Base-by-base conservation (phyloP, 2,888 invertebrate species). In the Lithosia quadra region DNA sequence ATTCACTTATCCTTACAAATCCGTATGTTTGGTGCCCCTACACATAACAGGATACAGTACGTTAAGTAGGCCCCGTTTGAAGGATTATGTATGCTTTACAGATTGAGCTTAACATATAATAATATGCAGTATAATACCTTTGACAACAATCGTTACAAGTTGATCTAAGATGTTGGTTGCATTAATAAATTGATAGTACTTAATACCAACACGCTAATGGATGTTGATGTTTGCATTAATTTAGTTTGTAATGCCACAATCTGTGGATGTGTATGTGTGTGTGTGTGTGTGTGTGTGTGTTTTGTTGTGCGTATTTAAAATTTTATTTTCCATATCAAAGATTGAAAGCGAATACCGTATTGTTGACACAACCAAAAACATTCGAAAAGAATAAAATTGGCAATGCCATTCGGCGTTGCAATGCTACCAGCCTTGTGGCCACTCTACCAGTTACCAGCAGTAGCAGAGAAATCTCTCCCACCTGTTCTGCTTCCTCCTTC, bases 21-120 rank as follows among this genome's bases (percentile, higher is more conserved):
- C 21, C 11, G 9, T 13, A 34, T 13, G 56, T 57, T 24, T 57
- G 33, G 69, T 33, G n/a, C 36, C 57, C 65, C 65, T 62, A 65
- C 28, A 58, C 49, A 22, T 74, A 76, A 79, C 73, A 69, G 73
- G 83, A 81, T 76, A 77, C 72, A 64, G 68, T 68, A 61, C 67
- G 62, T 70, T 78, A 78, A 76, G 75, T 76, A 80, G 75, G 70
- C 73, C 57, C 63, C 77, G 79, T 79, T 80, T 76, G 76, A 71
- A 53, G 77, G 81, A 80, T 83, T 83, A 83, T 65, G 67, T 71
- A 65, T 67, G 72, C 78, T 75, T 74, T 71, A 63, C 73, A 80
- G 75, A 82, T 81, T 78, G 70, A 72, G 78, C 73, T 73, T 70
- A 72, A 74, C 71, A 70, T 70, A 71, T 78, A 78, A 75, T 75